Percentiles rank a stretch among this genome's conserved stretches.
Conservation (phyloP, 1,140 invertebrate genomes). For the Drosophila orosa region DNA sequence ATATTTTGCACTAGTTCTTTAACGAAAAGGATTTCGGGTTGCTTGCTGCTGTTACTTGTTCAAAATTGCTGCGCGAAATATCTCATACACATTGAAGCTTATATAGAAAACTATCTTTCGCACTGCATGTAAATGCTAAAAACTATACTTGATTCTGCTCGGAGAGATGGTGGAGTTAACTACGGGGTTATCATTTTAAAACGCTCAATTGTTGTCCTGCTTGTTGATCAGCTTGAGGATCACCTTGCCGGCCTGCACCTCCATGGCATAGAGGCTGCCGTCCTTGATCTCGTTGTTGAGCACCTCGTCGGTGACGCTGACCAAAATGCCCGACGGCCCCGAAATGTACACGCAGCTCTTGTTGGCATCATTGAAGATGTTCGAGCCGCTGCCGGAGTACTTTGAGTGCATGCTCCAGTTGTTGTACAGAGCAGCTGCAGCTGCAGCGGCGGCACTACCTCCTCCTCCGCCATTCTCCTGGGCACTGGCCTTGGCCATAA, state of each 20-base stretch:
- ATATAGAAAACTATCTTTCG: constrained; percentile 54
- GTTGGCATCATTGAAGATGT: constrained; percentile 79
- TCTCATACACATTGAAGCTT: constrained; percentile 73
- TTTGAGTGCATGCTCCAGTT: constrained; percentile 83
- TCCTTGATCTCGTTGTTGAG: constrained; percentile 87
- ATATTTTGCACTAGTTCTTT: constrained; percentile 42
- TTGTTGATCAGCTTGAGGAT: constrained; percentile 81
- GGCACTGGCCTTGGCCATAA: constrained; percentile 64
- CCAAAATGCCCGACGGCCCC: constrained; percentile 90
- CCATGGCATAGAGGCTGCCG: constrained; percentile 87
- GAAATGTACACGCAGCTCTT: constrained; percentile 87
- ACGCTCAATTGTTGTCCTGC: constrained; percentile 68
- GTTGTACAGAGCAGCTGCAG: constrained; percentile 59
- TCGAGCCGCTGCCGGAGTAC: constrained; percentile 83
- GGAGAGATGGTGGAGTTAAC: constrained; percentile 12
- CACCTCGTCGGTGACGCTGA: constrained; percentile 91
- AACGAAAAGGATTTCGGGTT: constrained; percentile 22
- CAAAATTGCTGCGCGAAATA: constrained; percentile 76
- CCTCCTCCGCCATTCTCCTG: constrained; percentile 64
- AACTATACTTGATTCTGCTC: constrained; percentile 57
- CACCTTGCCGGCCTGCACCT: constrained; percentile 85
- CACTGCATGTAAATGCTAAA: constrained; percentile 65
- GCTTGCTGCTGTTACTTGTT: constrained; percentile 50
- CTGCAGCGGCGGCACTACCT: constrained; percentile 25
- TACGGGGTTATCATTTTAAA: background rate